Percentiles rank a stretch among this genome's conserved stretches.
Conservation (phyloP, 2,888 invertebrate genomes). For the Amphipyra tragopoginis region DNA sequence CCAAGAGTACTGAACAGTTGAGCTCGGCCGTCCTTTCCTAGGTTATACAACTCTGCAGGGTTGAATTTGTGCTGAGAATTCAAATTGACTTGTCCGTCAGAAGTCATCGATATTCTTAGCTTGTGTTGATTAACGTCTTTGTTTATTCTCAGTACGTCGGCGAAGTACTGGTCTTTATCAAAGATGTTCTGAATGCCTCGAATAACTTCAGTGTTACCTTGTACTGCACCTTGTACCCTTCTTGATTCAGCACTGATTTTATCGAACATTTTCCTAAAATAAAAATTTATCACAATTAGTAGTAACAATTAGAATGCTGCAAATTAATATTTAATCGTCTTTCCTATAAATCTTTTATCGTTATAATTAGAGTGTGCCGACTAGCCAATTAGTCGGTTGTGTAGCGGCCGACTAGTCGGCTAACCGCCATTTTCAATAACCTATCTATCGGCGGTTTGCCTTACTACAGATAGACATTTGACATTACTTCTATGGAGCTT, state of each 20-base stretch:
- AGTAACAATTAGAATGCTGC: too few species aligned
- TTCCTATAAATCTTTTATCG: too few species aligned
- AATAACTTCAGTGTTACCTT: constrained; percentile 90
- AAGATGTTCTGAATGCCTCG: constrained; percentile 85
- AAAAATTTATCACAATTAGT: background rate
- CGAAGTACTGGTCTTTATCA: constrained; percentile 89
- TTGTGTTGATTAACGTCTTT: constrained; percentile 88
- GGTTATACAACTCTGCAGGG: constrained; percentile 76
- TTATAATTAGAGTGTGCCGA: too few species aligned
- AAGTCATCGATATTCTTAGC: constrained; percentile 84
- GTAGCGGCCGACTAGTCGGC: too few species aligned
- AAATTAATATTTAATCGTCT: too few species aligned
- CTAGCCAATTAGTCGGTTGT: too few species aligned
- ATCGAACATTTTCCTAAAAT: constrained; percentile 89
- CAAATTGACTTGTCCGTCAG: constrained; percentile 83
- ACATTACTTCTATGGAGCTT: too few species aligned
- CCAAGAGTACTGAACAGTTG: constrained; percentile 78
- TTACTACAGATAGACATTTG: too few species aligned
- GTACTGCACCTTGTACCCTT: constrained; percentile 80
- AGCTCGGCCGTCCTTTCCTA: constrained; percentile 75
- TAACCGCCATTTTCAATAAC: too few species aligned
- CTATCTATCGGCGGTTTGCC: too few species aligned
- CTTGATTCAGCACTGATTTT: constrained; percentile 89
- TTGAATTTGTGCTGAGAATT: constrained; percentile 83
- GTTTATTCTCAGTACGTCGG: constrained; percentile 87